Evolutionary conservation across 2,888 invertebrate species (phyloP), one percentile per base, ranked within the genome.

Genomic region (Isotomurus palustris): DNA sequence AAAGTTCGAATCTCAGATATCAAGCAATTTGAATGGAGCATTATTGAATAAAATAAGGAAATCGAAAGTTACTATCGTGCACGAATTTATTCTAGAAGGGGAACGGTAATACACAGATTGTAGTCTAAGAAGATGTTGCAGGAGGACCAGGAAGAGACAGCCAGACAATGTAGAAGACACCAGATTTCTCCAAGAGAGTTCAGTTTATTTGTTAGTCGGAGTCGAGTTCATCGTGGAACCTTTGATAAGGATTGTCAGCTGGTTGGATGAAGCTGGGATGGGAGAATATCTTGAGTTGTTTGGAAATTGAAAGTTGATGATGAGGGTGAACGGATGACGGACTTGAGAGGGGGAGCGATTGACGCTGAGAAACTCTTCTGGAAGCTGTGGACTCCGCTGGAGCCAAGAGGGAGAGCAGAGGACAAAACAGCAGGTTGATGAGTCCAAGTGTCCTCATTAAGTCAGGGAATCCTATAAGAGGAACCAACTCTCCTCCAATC

Each of bases 371-470:
- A n/a, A n/a, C n/a, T n/a, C n/a, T n/a, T n/a, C n/a, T n/a, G 43
- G 25, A 14, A 10, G 21, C 6, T 8, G 10, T 35, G 4, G 32
- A 43, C 19, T 58, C 55, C 12, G 36, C 21, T 17, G 73, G 67
- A 40, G 72, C 71, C 35, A 78, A 70, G 40, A 76, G 68, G n/a
- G 73, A 68, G 59, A 88, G 76, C 35, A 87, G 73, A 0, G 87
- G 86, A 62, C 84, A 83, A 73, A 84, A 87, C 10, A 82, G 70
- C 21, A 88, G 74, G 74, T 88, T 88, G 14, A 84, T 72, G 24
- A 85, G 74, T 1, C 88, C 88, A 28, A 88, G 79, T 21, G 81
- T 76, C 62, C 86, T 78, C 81, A 89, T 86, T 12, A 88, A 76
- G 84, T 86, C 86, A 22, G 82, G 80, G 74, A 87, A 87, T 35